Conservation (phyloP, 2,113 vertebrate species). For the Lagopus muta region DNA sequence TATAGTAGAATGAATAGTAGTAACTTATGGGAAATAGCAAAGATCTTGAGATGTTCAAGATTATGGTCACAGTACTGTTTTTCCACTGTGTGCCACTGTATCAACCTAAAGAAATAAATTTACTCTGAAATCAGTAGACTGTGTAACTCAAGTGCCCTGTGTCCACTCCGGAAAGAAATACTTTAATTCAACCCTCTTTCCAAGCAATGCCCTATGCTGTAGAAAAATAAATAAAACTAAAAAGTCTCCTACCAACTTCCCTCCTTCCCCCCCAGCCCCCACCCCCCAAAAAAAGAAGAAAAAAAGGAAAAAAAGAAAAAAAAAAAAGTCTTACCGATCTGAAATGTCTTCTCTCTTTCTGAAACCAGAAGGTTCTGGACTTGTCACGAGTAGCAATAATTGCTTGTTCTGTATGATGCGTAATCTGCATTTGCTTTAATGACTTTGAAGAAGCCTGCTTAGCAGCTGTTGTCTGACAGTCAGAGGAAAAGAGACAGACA, state of each 20-base stretch:
- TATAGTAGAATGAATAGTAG: neutral
- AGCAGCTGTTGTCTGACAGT: slow-evolving; percentile 2
- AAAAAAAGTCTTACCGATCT: neutral
- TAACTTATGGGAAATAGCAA: neutral
- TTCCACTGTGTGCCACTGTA: neutral
- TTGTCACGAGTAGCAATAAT: neutral
- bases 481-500: neutral
- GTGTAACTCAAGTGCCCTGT: neutral
- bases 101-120: neutral
- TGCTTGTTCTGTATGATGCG: neutral
- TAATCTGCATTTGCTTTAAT: neutral
- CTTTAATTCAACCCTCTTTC: neutral
- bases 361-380: neutral
- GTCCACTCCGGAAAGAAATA: neutral
- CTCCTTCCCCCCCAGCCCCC: too few species aligned
- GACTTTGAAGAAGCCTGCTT: slow-evolving; percentile 6
- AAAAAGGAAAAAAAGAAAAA: neutral
- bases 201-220: neutral
- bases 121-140: neutral
- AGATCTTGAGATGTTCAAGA: neutral
- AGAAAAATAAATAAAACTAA: neutral
- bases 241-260: too few species aligned
- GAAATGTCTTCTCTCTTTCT: neutral
- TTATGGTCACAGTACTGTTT: neutral
- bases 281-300: neutral